Percentiles rank a stretch among this genome's conserved stretches.
These are phyloP conservation scores for Platyrinchus mystaceus DNA, from an alignment of 2,797 vertebrate genomes.

Conservation along the genomic window DNA sequence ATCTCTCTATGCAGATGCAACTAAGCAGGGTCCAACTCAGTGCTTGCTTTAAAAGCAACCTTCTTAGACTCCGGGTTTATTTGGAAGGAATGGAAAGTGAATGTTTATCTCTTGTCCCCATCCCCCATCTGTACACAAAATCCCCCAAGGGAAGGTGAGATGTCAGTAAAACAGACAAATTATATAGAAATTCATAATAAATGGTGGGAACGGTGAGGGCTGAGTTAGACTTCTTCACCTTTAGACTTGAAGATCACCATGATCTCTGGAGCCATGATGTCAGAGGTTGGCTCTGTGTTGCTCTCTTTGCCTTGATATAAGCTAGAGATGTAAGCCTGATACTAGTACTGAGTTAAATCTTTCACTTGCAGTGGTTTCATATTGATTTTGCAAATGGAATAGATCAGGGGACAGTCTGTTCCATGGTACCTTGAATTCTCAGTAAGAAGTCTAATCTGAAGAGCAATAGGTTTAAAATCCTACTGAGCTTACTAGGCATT, in stretches of 20 bases:
- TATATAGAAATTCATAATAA: not conserved
- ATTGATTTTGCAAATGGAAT: not conserved
- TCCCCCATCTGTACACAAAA: not conserved
- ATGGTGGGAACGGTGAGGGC: not conserved
- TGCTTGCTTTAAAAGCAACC: not conserved
- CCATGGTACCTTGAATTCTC: not conserved
- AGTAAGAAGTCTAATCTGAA: not conserved
- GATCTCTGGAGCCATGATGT: not conserved
- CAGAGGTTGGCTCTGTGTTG: not conserved
- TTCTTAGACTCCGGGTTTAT: not conserved
- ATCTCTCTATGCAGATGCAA: not conserved
- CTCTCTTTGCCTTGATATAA: not conserved
- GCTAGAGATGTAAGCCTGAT: not conserved
- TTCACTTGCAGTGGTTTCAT: not conserved
- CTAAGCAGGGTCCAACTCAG: not conserved
- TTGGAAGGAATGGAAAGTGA: not conserved
- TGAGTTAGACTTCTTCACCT: not conserved
- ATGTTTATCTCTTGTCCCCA: not conserved
- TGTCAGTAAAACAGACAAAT: not conserved
- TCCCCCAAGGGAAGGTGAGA: not conserved
- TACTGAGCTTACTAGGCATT: not conserved
- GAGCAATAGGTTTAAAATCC: not conserved
- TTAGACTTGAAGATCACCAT: not conserved
- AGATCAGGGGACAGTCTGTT: not conserved
- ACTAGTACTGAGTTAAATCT: not conserved